phyloP scores from a whole-genome alignment of 2,797 vertebrate species.

The Rhyacichthys aspro region DNA sequence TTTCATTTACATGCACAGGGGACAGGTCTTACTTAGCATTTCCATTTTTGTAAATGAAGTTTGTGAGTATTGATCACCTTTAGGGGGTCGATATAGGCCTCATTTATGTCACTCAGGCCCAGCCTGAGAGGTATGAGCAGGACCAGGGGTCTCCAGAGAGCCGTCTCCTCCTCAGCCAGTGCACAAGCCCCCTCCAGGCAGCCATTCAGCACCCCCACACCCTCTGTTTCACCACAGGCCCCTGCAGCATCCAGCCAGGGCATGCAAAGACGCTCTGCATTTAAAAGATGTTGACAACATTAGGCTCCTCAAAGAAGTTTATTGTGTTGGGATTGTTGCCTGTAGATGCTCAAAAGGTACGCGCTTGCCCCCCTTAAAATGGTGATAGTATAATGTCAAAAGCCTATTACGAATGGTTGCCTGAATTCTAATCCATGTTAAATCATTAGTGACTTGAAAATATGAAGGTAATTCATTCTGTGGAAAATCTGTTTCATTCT shows the following conservation, averaged over 20 bases:
- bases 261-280: constrained; percentile 89
- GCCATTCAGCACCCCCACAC: constrained; percentile 83
- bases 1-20: not conserved
- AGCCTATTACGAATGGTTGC: too few relatives aligned
- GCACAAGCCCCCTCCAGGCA: constrained; percentile 82
- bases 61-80: constrained; percentile 81
- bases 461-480: too few relatives aligned
- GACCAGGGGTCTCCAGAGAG: constrained; percentile 91
- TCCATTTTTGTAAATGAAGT: not conserved
- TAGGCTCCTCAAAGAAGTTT: not conserved
- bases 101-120: constrained; percentile 96
- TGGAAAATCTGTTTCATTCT: too few relatives aligned
- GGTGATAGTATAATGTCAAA: too few relatives aligned
- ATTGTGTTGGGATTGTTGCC: too few relatives aligned
- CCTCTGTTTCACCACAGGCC: constrained; percentile 64
- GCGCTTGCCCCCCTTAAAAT: too few relatives aligned
- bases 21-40: not conserved
- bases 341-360: too few relatives aligned
- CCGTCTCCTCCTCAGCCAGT: constrained; percentile 75
- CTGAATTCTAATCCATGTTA: too few relatives aligned
- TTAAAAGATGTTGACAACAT: not conserved
- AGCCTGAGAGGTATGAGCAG: constrained; percentile 96
- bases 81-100: constrained; percentile 95
- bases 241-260: constrained; percentile 75
- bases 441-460: too few relatives aligned